Evolutionary conservation across 2,888 invertebrate genomes (phyloP), one percentile per base, ranked within the genome.

Genomic region (Coronaproctus castanopsis): DNA sequence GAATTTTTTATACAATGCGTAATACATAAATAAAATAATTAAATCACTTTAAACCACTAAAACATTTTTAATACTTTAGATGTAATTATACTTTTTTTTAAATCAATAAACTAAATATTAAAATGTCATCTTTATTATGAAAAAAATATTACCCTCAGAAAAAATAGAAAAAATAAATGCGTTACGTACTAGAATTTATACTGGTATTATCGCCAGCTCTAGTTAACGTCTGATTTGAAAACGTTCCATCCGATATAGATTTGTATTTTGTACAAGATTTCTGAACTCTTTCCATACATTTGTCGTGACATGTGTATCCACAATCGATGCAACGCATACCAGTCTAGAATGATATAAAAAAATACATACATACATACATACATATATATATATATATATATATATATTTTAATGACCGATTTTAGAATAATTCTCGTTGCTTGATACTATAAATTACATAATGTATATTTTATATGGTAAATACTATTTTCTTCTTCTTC

Each of bases 281-380:
- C 62, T 91, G 84, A 59, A 90, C 88, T 62, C 80, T 75, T 64
- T 90, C 87, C 58, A 85, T 83, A 72, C 95, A 96, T 69, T 91
- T 90, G 73, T 95, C 95, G 74, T 96, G 95, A 71, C 91, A 92
- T 70, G 87, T 86, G 70, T 88, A 91, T 61, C 91, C 91, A 73
- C 96, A 96, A 72, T 93, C 93, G 71, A 85, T 81, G 72, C 96
- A 96, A 63, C 78, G 74, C 70, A 78, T 72, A 21, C 83, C 83
- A 68, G 76, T 77, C 78, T 78, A 71, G 3, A 67, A 67, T 52
- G 14, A 23, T 10, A 2, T 19, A n/a, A 19, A 14, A 5, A 21
- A 14, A 54, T 36, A 19, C 10, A 21, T 54, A 22, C 10, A 48
- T 22, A 53, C 8, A 53, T 23, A 22, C 10, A 24, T 23, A 23